A percentile compares a stretch with the other conserved stretches of the same genome.
phyloP scores from a whole-genome alignment of 37 sponge, comb jelly and placozoan species.

The Ianthella basta region DNA sequence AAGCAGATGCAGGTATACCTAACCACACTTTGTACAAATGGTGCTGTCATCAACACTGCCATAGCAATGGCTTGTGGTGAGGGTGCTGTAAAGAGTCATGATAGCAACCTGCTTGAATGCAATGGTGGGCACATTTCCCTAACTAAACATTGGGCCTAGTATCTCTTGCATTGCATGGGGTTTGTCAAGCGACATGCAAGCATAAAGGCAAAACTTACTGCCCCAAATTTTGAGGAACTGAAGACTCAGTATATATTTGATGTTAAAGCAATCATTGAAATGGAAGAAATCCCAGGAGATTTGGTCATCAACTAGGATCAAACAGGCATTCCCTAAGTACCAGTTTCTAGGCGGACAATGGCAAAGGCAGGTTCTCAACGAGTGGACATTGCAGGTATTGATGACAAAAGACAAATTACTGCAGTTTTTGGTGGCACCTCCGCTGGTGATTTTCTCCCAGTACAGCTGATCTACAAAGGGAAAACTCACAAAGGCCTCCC shows the following conservation, averaged over 20 bases:
- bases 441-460: slow-evolving; percentile 58
- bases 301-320: slow-evolving; percentile 69
- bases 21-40: neutral
- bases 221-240: slow-evolving; percentile 34
- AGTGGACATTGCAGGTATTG: slow-evolving; percentile 55
- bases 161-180: slow-evolving; percentile 57
- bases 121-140: slow-evolving; percentile 26
- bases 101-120: slow-evolving; percentile 22
- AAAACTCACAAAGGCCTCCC: slow-evolving; percentile 50
- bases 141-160: slow-evolving; percentile 58
- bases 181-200: slow-evolving; percentile 58
- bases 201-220: slow-evolving; percentile 51
- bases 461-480: slow-evolving; percentile 59
- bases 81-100: slow-evolving; percentile 18
- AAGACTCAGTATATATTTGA: slow-evolving; percentile 60
- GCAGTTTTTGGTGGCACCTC: slow-evolving; percentile 50
- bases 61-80: slow-evolving; percentile 27
- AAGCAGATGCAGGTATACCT: slow-evolving; percentile 28
- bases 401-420: slow-evolving; percentile 73
- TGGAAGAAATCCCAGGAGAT: slow-evolving; percentile 69
- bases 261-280: slow-evolving; percentile 39
- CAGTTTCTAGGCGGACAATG: slow-evolving; percentile 62
- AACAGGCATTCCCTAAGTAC: slow-evolving; percentile 64
- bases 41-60: slow-evolving; percentile 13
- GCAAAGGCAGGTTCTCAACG: slow-evolving; percentile 47